Conservation (phyloP, 2,888 invertebrate species). For the Cynaeus angustus region DNA sequence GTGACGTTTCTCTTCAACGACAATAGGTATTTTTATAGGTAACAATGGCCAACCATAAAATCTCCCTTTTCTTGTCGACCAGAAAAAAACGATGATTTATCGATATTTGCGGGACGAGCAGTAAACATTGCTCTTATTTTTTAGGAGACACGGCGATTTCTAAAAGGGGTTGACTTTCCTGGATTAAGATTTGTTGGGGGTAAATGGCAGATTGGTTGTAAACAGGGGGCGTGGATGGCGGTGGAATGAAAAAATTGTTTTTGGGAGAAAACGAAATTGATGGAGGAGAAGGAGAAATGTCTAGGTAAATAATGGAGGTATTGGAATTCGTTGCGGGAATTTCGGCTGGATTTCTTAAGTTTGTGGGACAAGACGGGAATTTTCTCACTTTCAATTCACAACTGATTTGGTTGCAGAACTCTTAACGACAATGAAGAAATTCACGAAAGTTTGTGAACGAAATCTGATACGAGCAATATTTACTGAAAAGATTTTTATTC, state of each 20-base stretch:
- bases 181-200: constrained; percentile 29
- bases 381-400: too few relatives aligned
- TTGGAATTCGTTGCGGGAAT: too few relatives aligned
- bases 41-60: constrained; percentile 68
- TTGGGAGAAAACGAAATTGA: neutral
- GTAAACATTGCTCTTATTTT: constrained; percentile 46
- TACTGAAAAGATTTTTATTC: too few relatives aligned
- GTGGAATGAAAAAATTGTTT: constrained; percentile 10
- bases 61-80: constrained; percentile 57
- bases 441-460: too few relatives aligned
- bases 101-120: constrained; percentile 38
- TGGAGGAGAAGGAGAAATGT: neutral
- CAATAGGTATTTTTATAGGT: constrained; percentile 70
- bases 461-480: too few relatives aligned
- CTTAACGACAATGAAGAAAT: too few relatives aligned
- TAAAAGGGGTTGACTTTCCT: constrained; percentile 17
- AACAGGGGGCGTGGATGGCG: constrained; percentile 12
- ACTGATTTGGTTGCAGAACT: too few relatives aligned
- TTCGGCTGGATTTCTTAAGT: too few relatives aligned
- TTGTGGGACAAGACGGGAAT: too few relatives aligned
- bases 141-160: constrained; percentile 31
- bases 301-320: too few relatives aligned
- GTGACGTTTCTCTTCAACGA: constrained; percentile 48
- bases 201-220: constrained; percentile 11
- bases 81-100: constrained; percentile 46